These are phyloP conservation scores for Brenthis daphne DNA, from an alignment of 2,888 invertebrate species.

Conservation along the genomic window DNA sequence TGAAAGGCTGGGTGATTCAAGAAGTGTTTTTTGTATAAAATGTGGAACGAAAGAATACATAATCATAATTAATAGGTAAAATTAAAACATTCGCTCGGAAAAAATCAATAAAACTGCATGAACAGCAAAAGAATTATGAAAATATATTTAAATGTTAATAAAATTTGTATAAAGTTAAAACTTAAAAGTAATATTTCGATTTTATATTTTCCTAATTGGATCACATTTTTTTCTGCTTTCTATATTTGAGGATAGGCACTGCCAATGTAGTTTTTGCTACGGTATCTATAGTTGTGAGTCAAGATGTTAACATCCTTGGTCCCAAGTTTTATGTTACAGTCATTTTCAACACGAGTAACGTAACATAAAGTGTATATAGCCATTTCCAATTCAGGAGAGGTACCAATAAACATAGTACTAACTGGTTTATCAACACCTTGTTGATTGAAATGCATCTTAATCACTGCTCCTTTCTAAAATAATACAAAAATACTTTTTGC, in stretches of 20 bases:
- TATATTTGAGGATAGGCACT: slow-evolving; percentile 92
- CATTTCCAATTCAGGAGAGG: slow-evolving; percentile 95
- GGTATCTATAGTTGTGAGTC: slow-evolving; percentile 88
- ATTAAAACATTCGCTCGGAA: too few species aligned
- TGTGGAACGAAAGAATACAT: too few species aligned
- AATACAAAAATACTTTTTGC: not conserved
- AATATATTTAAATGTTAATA: too few species aligned
- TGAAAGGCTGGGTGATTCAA: too few species aligned
- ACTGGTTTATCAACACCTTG: slow-evolving; percentile 89
- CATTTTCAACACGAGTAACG: slow-evolving; percentile 86
- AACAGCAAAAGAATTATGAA: too few species aligned
- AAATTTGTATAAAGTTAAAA: too few species aligned
- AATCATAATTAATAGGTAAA: too few species aligned
- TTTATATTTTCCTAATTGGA: not conserved
- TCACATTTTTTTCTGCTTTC: slow-evolving; percentile 25
- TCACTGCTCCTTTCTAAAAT: slow-evolving; percentile 87
- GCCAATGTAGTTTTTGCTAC: slow-evolving; percentile 90
- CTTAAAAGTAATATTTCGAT: too few species aligned
- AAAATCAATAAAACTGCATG: too few species aligned
- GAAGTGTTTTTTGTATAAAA: too few species aligned
- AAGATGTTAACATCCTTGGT: slow-evolving; percentile 87
- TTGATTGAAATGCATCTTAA: slow-evolving; percentile 88
- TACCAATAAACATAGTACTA: slow-evolving; percentile 90
- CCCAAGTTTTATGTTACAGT: slow-evolving; percentile 88
- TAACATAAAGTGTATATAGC: slow-evolving; percentile 95